A percentile compares a stretch with the other conserved stretches of the same genome.
phyloP scores from a whole-genome alignment of 2,888 invertebrate species.

The Andrena haemorrhoa region DNA sequence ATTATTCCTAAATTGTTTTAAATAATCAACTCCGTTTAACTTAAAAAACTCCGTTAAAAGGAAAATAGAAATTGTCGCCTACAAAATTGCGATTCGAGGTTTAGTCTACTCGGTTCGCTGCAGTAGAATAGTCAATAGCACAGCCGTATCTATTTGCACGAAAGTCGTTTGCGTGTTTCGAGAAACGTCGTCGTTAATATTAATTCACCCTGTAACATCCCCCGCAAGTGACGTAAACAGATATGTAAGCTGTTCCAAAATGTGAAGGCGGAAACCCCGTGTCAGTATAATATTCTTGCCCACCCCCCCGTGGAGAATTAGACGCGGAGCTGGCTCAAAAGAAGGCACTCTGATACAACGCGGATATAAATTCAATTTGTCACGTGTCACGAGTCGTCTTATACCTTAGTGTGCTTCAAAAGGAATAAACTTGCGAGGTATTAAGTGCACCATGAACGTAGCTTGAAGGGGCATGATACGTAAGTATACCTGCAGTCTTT shows the following conservation, averaged over 20 bases:
- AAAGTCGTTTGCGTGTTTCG: neutral
- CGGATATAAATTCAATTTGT: constrained; percentile 30
- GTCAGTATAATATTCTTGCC: neutral
- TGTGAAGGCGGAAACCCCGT: neutral
- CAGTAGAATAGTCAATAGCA: neutral
- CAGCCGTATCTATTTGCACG: neutral
- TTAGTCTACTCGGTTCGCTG: neutral
- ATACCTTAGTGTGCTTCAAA: neutral
- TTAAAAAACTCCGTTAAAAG: too few species aligned
- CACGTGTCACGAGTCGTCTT: constrained; percentile 15
- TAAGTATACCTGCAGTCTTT: too few species aligned
- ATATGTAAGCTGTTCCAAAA: neutral
- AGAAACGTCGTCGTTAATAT: constrained; percentile 3
- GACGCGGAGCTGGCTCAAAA: neutral
- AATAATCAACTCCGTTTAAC: too few species aligned
- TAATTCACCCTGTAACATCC: neutral
- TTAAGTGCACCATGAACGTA: neutral
- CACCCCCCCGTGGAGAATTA: neutral
- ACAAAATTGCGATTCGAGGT: too few species aligned
- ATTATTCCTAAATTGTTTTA: too few species aligned
- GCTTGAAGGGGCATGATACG: neutral
- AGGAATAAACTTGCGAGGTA: neutral
- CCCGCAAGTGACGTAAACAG: neutral
- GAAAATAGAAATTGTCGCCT: too few species aligned
- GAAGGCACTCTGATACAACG: neutral